phyloP scores from a whole-genome alignment of 2,797 vertebrate species.

The Oophaga sylvatica region DNA sequence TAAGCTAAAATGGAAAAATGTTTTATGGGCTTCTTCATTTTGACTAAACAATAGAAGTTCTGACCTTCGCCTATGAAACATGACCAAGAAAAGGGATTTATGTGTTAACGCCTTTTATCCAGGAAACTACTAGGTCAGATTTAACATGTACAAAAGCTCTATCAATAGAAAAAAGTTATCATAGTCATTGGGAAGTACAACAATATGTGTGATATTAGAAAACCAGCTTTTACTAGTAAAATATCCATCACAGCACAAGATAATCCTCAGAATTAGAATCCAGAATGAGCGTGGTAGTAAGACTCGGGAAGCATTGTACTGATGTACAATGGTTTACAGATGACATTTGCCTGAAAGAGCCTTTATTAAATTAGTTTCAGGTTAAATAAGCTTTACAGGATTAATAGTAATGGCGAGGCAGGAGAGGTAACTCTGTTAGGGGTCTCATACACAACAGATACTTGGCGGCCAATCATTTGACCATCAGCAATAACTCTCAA shows the following conservation, averaged over 20 bases:
- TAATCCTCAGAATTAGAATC: background rate
- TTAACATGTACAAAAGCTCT: background rate
- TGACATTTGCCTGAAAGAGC: background rate
- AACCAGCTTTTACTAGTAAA: background rate
- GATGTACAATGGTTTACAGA: background rate
- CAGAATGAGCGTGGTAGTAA: background rate
- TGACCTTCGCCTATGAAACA: conserved; percentile 36
- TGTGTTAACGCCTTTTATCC: conserved; percentile 27
- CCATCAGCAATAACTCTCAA: too few relatives aligned
- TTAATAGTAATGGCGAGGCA: background rate
- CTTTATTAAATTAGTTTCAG: background rate
- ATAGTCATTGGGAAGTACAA: background rate
- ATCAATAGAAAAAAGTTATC: background rate
- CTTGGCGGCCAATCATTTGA: too few relatives aligned
- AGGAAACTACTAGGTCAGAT: background rate
- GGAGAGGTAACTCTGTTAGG: too few relatives aligned
- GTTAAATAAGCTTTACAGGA: background rate
- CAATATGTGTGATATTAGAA: background rate
- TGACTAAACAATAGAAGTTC: conserved; percentile 30
- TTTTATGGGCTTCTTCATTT: conserved; percentile 39
- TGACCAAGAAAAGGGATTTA: conserved; percentile 25
- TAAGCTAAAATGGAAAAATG: conserved; percentile 54
- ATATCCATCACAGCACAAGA: background rate
- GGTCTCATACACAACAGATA: too few relatives aligned
- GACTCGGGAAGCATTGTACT: background rate